phyloP scores from a whole-genome alignment of 2,797 vertebrate species.

The Anguilla anguilla region DNA sequence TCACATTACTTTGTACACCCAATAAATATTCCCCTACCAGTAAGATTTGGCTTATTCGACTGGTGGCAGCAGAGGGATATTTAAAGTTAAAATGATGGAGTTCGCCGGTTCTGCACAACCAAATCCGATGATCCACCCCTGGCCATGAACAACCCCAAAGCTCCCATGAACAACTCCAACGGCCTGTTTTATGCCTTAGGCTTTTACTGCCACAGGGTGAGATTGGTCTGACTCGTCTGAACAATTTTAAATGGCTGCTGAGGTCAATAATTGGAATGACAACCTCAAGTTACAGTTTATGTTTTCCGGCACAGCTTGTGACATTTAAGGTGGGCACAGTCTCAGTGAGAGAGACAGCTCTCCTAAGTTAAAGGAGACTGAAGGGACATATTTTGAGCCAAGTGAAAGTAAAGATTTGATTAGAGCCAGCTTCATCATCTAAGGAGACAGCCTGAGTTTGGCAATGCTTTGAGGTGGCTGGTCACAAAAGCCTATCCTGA shows the following conservation, averaged over 20 bases:
- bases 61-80: slow-evolving; percentile 11
- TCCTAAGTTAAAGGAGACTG: background rate
- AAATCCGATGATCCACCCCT: background rate
- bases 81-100: background rate
- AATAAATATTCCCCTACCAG: too few species aligned
- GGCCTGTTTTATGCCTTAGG: background rate
- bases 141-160: background rate
- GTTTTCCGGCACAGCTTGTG: background rate
- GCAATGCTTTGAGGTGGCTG: background rate
- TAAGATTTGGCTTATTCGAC: background rate
- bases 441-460: background rate
- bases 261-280: slow-evolving; percentile 3
- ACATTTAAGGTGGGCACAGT: background rate
- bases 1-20: too few species aligned
- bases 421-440: background rate
- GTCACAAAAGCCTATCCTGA: slow-evolving; percentile 17
- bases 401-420: background rate
- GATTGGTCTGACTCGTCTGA: slow-evolving; percentile 5
- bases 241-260: slow-evolving; percentile 17
- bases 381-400: background rate
- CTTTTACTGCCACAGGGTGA: background rate
- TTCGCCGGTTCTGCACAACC: background rate
- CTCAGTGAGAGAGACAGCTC: background rate
- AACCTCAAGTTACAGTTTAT: slow-evolving; percentile 13
- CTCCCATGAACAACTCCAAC: background rate